These are phyloP conservation scores for Calonectris borealis DNA, from an alignment of 2,113 vertebrate genomes.

Conservation along the genomic window DNA sequence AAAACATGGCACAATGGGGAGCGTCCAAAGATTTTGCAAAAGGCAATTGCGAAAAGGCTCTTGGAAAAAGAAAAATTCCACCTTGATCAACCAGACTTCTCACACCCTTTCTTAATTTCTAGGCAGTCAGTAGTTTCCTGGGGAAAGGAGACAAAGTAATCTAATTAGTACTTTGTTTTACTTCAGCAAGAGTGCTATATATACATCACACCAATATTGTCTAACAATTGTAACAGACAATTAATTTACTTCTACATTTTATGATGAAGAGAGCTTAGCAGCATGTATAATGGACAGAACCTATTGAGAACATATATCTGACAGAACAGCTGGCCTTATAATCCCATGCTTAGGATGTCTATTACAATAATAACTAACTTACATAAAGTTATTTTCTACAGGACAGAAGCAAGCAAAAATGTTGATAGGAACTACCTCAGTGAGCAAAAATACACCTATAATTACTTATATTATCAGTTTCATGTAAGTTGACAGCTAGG, in stretches of 20 bases:
- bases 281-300: neutral
- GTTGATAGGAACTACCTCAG: neutral
- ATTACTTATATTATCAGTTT: neutral
- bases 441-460: neutral
- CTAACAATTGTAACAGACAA: neutral
- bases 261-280: neutral
- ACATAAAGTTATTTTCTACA: neutral
- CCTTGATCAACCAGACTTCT: slow-evolving; percentile 17
- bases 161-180: slow-evolving; percentile 16
- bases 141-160: slow-evolving; percentile 43
- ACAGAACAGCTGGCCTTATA: neutral
- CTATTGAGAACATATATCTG: neutral
- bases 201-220: neutral
- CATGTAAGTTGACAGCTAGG: neutral
- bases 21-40: neutral
- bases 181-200: neutral
- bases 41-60: neutral
- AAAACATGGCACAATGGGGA: slow-evolving; percentile 74
- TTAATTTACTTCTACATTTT: neutral
- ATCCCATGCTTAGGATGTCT: neutral
- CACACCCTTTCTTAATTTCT: slow-evolving; percentile 16
- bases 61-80: neutral
- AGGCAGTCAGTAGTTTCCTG: slow-evolving; percentile 41
- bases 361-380: neutral
- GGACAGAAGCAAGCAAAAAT: neutral